Evolutionary conservation across 2,113 vertebrate genomes (phyloP).

Genomic region (Festucalex cinctus): DNA sequence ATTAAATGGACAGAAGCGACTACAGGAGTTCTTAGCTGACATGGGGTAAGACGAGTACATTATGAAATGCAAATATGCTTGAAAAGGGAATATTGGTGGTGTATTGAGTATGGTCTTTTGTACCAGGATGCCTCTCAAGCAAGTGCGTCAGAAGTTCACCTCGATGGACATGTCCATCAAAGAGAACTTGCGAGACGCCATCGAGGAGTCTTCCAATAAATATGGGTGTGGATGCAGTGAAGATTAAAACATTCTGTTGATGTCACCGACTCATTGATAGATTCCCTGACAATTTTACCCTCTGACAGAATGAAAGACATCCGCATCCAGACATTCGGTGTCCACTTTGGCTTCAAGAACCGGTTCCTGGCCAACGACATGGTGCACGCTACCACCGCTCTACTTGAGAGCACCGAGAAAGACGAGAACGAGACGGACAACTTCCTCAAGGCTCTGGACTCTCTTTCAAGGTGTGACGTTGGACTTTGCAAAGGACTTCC

Average conservation of each 20-base stretch:
- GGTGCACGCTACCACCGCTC: constrained; percentile 82
- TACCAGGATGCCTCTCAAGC: constrained; percentile 87
- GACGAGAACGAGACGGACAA: constrained; percentile 76
- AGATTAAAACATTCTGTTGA: not conserved
- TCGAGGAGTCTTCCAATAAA: constrained; percentile 94
- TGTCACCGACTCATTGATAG: not conserved
- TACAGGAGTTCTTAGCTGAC: constrained; percentile 94
- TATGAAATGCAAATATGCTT: not conserved
- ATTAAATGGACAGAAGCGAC: constrained; percentile 89
- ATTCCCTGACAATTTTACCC: not conserved
- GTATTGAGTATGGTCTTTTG: not conserved
- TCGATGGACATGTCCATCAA: constrained; percentile 95
- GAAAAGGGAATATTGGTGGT: not conserved
- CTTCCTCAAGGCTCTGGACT: constrained; percentile 93
- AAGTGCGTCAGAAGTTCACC: constrained; percentile 93
- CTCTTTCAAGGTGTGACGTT: constrained; percentile 84
- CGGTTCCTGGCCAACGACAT: constrained; percentile 93
- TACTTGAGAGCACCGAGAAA: constrained; percentile 88
- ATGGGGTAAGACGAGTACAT: constrained; percentile 78
- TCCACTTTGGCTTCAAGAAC: constrained; percentile 95
- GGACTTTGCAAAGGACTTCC: not conserved
- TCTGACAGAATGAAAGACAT: constrained; percentile 89
- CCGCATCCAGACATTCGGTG: constrained; percentile 91
- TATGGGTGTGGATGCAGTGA: constrained; percentile 79
- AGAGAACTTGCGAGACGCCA: constrained; percentile 90